Evolutionary conservation across 2,888 invertebrate species (phyloP), one percentile per base, ranked within the genome.

Genomic region (Automeris io): DNA sequence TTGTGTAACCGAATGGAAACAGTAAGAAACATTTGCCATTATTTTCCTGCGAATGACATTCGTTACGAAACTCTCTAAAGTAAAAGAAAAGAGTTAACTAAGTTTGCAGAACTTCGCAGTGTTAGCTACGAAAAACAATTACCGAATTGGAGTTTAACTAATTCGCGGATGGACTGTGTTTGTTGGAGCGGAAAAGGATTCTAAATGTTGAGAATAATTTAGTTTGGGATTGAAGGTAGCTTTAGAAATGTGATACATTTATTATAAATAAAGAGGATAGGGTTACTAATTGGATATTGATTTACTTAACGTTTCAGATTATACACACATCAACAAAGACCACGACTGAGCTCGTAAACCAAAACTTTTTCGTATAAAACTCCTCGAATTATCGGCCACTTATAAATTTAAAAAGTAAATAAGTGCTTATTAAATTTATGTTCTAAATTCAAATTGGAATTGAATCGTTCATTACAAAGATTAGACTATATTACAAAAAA

Each of bases 41-140:
- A 74, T 77, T 77, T 79, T 67, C 65, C 73, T 79, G 78, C 55
- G 55, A 75, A 71, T 66, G 79, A 70, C 78, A 58, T 70, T 71
- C 61, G 62, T 61, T 61, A 57, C 57, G 48, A 43, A 71, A 70
- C 60, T 70, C 68, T 48, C 31, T 37, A 36, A 59, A 64, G 54
- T 55, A 47, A 55, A 60, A 68, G 70, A 70, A 76, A 76, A 69
- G 73, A 75, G 73, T 73, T 72, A 57, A 47, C 44, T 49, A 65
- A 63, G 54, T 64, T 64, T 50, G 42, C 41, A 37, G 45, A 62
- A 64, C 52, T 64, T 66, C 47, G 48, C 55, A 62, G 65, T 59
- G 65, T 68, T 63, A 46, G 47, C 51, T 65, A 31, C 68, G 70
- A 72, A 71, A 72, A 68, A 73, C 71, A 72, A 72, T 72, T 71